Conservation (phyloP, 1,140 invertebrate genomes). For the Drosophila sturtevanti region DNA sequence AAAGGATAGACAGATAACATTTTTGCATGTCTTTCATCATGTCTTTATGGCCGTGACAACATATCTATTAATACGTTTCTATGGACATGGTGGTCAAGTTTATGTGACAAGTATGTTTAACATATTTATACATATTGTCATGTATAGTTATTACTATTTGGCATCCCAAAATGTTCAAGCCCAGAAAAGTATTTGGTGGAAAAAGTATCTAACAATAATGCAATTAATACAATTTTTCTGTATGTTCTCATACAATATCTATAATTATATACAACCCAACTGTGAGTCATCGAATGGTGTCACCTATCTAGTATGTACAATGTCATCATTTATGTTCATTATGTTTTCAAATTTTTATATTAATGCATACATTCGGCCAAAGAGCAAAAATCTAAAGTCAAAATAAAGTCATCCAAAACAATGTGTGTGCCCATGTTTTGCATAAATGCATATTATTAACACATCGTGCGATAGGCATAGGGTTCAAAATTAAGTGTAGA, state of each 20-base stretch:
- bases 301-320: conserved; percentile 85
- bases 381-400: conserved; percentile 5
- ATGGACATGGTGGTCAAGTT: conserved; percentile 85
- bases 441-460: conserved; percentile 17
- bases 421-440: background rate
- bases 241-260: conserved; percentile 11
- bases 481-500: no score
- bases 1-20: conserved; percentile 49
- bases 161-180: conserved; percentile 15
- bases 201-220: conserved; percentile 35
- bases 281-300: conserved; percentile 83
- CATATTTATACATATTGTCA: conserved; percentile 20
- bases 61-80: conserved; percentile 17
- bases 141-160: conserved; percentile 38
- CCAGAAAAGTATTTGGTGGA: conserved; percentile 36
- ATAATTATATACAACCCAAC: conserved; percentile 76
- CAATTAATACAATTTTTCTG: conserved; percentile 32
- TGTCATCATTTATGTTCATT: conserved; percentile 87
- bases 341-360: conserved; percentile 92
- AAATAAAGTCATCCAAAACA: background rate
- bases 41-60: conserved; percentile 77
- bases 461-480: no score
- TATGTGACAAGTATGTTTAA: conserved; percentile 15
- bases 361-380: conserved; percentile 64
- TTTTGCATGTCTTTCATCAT: conserved; percentile 83